Evolutionary conservation across 2,797 vertebrate species (phyloP).

Genomic region (Paratrypauchen microcephalus): DNA sequence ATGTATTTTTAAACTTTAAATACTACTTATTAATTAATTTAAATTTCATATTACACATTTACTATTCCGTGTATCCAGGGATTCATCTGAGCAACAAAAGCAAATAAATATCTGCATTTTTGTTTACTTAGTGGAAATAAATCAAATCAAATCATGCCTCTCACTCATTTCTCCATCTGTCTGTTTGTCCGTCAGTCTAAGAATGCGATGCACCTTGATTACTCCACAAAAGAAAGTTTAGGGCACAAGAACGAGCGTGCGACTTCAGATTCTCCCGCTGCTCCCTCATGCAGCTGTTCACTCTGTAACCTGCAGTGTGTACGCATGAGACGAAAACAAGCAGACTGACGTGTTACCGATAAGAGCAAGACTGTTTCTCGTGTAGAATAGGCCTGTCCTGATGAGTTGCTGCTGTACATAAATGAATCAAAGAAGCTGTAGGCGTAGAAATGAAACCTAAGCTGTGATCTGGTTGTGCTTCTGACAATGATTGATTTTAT

Average conservation of each 20-base stretch:
- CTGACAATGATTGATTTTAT: background rate
- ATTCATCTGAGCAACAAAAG: background rate
- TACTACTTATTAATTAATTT: background rate
- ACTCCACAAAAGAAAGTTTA: background rate
- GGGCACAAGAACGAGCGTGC: too few species aligned
- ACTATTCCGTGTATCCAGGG: too few species aligned
- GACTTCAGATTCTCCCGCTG: too few species aligned
- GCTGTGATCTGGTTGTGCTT: constrained; percentile 5
- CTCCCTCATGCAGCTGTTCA: too few species aligned
- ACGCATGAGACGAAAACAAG: too few species aligned
- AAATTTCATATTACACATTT: too few species aligned
- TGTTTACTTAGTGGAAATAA: background rate
- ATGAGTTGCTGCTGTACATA: constrained; percentile 17
- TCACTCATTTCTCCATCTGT: too few species aligned
- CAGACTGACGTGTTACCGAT: too few species aligned
- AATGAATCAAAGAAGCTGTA: background rate
- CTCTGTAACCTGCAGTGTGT: too few species aligned
- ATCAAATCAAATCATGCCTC: too few species aligned
- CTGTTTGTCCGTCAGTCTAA: background rate
- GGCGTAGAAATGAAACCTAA: background rate
- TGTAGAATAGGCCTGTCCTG: background rate
- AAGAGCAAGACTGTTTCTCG: background rate
- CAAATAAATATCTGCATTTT: background rate
- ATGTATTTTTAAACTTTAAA: background rate
- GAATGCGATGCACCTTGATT: background rate